phyloP scores from a whole-genome alignment of 2,888 invertebrate species.

The Eilema caniola region DNA sequence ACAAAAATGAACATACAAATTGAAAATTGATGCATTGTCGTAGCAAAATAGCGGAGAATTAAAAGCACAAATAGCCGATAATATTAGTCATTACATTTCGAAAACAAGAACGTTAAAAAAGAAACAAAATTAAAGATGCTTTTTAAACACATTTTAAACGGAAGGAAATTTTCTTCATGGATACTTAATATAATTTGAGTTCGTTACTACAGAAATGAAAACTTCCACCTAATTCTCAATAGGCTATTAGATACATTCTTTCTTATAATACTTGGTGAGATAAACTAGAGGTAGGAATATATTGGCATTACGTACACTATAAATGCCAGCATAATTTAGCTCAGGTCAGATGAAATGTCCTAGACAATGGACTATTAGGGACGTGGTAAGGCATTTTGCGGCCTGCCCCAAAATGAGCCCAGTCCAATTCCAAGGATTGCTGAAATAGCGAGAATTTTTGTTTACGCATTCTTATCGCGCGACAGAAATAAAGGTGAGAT shows the following conservation, averaged over 20 bases:
- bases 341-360: constrained; percentile 52
- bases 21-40: too few relatives aligned
- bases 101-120: too few relatives aligned
- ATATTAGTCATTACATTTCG: too few relatives aligned
- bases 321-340: constrained; percentile 34
- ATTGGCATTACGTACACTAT: constrained; percentile 19
- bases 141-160: too few relatives aligned
- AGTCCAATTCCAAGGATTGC: constrained; percentile 49
- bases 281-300: background rate
- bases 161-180: too few relatives aligned
- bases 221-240: background rate
- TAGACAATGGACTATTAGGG: constrained; percentile 62
- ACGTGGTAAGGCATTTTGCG: constrained; percentile 53
- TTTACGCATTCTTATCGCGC: constrained; percentile 66
- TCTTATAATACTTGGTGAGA: background rate
- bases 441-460: constrained; percentile 64
- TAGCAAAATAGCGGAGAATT: background rate
- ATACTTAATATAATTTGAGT: too few relatives aligned
- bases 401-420: constrained; percentile 42
- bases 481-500: constrained; percentile 64
- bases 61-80: background rate
- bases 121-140: too few relatives aligned
- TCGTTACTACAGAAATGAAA: background rate
- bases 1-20: background rate
- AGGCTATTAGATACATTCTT: background rate